Base-by-base conservation (phyloP, 2,113 vertebrate species). In the Anoura caudifer region DNA sequence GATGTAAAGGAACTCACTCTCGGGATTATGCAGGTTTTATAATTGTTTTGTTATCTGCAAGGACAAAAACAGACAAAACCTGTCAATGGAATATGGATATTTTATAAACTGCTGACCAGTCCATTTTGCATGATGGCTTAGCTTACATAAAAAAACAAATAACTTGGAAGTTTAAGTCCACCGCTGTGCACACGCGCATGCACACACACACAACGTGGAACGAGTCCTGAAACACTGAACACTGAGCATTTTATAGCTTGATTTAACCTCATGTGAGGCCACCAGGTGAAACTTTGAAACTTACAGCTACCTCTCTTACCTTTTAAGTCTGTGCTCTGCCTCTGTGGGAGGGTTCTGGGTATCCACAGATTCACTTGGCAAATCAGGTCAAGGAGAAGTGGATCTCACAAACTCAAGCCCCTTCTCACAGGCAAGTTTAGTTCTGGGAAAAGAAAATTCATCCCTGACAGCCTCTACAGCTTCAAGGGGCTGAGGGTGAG, bases 41-140 rank as follows among this genome's bases (percentile, higher is more conserved):
- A 72, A 84, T 76, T 92, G 95, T 97, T 98, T 93, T 95, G 96
- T 98, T 97, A n/a, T 56, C 38, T 87, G 81, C 97, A 90, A 97
- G 97, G 97, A 97, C 98, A 88, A 80, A 94, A 91, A 97, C 97
- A 88, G 96, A 94, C 91, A 70, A 95, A 97, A 69, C 87, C 67
- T 84, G 94, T 94, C 94, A 73, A 56, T 56, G 90, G 96, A 84
- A 94, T 98, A 43, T 80, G 93, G 94, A 98, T 98, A 95, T 94
- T 84, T 97, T 97, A 97, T 98, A 98, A 98, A 96, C 96, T 97
- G 97, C 98, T 98, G 96, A 97, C 88, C 41, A 97, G 97, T 97
- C 87, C 73, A 93, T 97, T 98, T 98, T 98, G 98, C 98, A 98
- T 98, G 98, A 97, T 95, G 94, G 93, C 96, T 98, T 96, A 97